These are phyloP conservation scores for Trachops cirrhosus DNA, from an alignment of 2,797 vertebrate genomes.

Conservation along the genomic window DNA sequence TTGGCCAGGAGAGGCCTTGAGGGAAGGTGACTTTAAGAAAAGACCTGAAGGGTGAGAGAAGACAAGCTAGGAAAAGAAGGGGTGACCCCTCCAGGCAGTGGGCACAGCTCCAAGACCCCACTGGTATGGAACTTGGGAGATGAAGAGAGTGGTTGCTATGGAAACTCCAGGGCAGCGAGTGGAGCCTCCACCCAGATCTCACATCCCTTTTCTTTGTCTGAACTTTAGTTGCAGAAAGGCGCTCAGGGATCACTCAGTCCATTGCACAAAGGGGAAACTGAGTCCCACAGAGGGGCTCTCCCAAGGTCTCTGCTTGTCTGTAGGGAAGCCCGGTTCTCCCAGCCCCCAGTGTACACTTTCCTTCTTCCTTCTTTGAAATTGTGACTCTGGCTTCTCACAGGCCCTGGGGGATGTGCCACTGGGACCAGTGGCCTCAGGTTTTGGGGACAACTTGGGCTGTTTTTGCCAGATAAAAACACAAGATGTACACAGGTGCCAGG, in stretches of 20 bases:
- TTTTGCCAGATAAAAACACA: background rate
- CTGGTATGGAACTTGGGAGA: background rate
- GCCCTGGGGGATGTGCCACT: background rate
- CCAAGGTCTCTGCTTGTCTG: too few relatives aligned
- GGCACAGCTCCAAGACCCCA: background rate
- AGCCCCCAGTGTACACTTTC: background rate
- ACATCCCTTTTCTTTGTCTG: background rate
- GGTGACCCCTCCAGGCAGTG: background rate
- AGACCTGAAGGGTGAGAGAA: background rate
- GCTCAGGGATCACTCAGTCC: background rate
- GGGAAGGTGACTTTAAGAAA: background rate
- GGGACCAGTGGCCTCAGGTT: background rate
- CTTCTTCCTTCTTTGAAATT: background rate
- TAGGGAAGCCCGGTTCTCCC: background rate
- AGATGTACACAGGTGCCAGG: background rate
- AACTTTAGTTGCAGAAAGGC: background rate
- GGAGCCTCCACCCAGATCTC: background rate
- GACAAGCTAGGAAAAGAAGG: background rate
- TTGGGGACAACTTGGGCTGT: background rate
- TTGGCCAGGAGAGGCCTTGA: background rate
- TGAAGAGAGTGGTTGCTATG: background rate
- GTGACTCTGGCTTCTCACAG: background rate
- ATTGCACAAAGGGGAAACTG: background rate
- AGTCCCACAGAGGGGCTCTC: background rate
- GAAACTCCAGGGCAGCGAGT: background rate